Base-by-base conservation (phyloP, 1,140 invertebrate genomes). In the Temnothorax longispinosus region DNA sequence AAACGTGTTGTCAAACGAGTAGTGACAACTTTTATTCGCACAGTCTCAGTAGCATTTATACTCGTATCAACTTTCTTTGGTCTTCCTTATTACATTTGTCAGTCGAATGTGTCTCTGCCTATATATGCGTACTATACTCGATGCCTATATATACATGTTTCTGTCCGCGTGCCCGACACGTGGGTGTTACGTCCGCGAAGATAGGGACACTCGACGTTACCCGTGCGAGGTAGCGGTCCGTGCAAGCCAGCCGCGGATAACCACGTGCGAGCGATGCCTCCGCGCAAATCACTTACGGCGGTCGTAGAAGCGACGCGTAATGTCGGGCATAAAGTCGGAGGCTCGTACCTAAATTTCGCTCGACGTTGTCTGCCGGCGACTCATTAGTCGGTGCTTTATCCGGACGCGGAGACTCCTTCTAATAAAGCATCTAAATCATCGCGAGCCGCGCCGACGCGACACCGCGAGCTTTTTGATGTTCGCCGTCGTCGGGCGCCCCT, bases 391-490 rank as follows among this genome's bases (percentile, higher is more conserved):
- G 47, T 58, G 56, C 86, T 85, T 86, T 86, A 76, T 74, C 82
- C 35, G 38, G 10, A 11, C 52, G 56, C 5, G 47, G 15, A 10
- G 38, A 18, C 85, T 41, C 41, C 54, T 75, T 47, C 56, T 74
- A 74, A 60, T 87, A 90, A 91, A 88, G 80, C 50, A 47, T 35
- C 50, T 88, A 88, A 92, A 91, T 86, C 78, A 90, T 88, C 80
- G 75, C 60, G 60, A 67, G 84, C 32, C 60, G 72, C 87, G 80
- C 65, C 67, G 85, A 38, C 44, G 65, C 81, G 67, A 71, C 76
- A 56, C 52, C 62, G 80, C 54, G 74, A 56, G 18, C 89, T 93
- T 93, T 93, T 93, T 93, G 91, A 92, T 91, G 86, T 89, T 84
- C 62, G 85, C 92, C 91, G 92, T 87, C 88, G 76, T 85, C 75